Evolutionary conservation across 2,888 invertebrate species (phyloP).

Genomic region (Endomychus coccineus): DNA sequence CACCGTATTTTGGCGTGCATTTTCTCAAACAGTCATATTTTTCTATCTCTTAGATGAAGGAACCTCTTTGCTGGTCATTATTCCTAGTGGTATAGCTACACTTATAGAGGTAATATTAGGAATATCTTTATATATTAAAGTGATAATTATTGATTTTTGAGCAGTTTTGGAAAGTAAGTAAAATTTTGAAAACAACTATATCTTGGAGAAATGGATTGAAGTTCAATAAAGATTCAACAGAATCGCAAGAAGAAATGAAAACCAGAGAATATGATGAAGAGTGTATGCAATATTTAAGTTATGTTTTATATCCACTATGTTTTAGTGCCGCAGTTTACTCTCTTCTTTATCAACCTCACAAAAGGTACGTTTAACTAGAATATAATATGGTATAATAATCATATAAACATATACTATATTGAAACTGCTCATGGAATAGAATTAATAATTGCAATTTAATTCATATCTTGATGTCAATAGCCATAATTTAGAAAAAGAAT

Average conservation of each 20-base stretch:
- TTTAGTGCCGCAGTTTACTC: constrained; percentile 84
- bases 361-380: constrained; percentile 54
- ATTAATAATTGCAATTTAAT: too few relatives aligned
- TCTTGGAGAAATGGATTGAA: constrained; percentile 38
- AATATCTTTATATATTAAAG: too few relatives aligned
- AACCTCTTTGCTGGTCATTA: constrained; percentile 79
- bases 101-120: constrained; percentile 79
- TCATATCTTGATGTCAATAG: too few relatives aligned
- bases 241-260: constrained; percentile 61
- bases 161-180: constrained; percentile 95
- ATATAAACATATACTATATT: background rate
- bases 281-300: constrained; percentile 87
- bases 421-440: too few relatives aligned
- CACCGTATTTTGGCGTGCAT: constrained; percentile 87
- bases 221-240: constrained; percentile 37
- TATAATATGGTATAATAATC: too few relatives aligned
- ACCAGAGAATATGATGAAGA: constrained; percentile 86
- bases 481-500: too few relatives aligned
- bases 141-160: too few relatives aligned
- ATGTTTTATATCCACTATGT: constrained; percentile 84
- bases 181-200: constrained; percentile 66
- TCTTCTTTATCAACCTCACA: constrained; percentile 87
- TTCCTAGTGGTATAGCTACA: constrained; percentile 80
- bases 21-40: constrained; percentile 87
- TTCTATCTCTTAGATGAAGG: constrained; percentile 87